A percentile compares a stretch with the other conserved stretches of the same genome.
These are phyloP conservation scores for Euglossa dilemma DNA, from an alignment of 1,140 invertebrate genomes.

Conservation along the genomic window DNA sequence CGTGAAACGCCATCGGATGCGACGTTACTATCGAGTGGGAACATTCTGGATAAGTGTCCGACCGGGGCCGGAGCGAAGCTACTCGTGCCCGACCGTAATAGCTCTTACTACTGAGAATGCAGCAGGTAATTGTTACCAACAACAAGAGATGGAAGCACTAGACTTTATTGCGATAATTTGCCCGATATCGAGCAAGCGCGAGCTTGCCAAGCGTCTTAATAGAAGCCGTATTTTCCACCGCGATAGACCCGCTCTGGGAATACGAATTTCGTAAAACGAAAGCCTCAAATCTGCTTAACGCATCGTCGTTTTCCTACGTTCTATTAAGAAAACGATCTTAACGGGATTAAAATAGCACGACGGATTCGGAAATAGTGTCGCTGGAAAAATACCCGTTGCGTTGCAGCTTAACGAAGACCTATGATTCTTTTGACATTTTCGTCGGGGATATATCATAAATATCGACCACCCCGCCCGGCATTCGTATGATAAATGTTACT, in stretches of 20 bases:
- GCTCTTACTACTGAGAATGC: constrained; percentile 27
- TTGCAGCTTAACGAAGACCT: neutral
- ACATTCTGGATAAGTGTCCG: constrained; percentile 44
- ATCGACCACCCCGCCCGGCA: too few species aligned
- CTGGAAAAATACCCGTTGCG: neutral
- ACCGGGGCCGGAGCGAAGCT: constrained; percentile 18
- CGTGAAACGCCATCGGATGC: neutral
- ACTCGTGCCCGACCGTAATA: constrained; percentile 21
- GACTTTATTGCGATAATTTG: neutral
- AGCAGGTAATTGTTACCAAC: neutral
- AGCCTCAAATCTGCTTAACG: neutral
- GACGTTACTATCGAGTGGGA: neutral
- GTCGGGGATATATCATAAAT: too few species aligned
- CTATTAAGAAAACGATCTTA: neutral
- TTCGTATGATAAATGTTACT: constrained; percentile 7
- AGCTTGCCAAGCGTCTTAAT: neutral
- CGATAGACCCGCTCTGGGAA: neutral
- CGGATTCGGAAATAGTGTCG: neutral
- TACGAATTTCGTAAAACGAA: neutral
- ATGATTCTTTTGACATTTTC: too few species aligned
- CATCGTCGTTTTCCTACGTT: neutral
- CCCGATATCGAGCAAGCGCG: too few species aligned
- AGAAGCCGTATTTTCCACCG: neutral
- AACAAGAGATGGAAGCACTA: constrained; percentile 55
- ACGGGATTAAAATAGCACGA: neutral